These are phyloP conservation scores for Procambarus virginalis DNA, from an alignment of 1,140 invertebrate species.

Conservation along the genomic window DNA sequence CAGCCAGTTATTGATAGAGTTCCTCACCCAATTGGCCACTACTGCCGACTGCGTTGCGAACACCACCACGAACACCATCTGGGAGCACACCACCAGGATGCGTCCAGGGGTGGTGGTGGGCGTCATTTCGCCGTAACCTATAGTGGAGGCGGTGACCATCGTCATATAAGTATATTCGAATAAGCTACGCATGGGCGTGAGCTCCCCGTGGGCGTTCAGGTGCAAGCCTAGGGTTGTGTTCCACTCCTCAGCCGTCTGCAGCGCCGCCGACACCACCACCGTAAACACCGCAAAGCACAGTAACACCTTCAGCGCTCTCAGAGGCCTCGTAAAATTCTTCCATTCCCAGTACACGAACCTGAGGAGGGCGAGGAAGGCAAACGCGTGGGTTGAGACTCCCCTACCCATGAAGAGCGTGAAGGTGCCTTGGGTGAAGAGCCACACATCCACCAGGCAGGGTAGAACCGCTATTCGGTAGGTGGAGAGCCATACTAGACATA, in stretches of 20 bases:
- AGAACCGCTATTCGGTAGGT: not conserved
- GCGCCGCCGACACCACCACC: not conserved
- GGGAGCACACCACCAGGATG: not conserved
- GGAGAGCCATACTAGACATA: not conserved
- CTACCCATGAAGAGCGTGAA: not conserved
- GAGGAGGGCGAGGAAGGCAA: not conserved
- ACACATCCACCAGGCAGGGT: not conserved
- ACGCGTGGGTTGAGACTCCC: not conserved
- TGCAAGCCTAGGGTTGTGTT: not conserved
- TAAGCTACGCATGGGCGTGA: not conserved
- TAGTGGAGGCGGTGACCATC: not conserved
- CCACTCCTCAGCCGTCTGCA: constrained; percentile 37
- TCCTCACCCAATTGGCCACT: not conserved
- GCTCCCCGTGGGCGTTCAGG: not conserved
- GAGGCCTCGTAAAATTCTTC: too few relatives aligned
- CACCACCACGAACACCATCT: not conserved
- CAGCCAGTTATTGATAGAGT: not conserved
- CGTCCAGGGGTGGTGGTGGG: constrained; percentile 7
- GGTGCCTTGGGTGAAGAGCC: not conserved
- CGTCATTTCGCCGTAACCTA: constrained; percentile 17
- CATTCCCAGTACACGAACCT: constrained; percentile 13
- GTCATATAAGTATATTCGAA: constrained; percentile 29
- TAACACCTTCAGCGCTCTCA: not conserved
- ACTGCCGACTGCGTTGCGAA: not conserved
- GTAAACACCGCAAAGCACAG: not conserved